A percentile compares a stretch with the other conserved stretches of the same genome.
These are phyloP conservation scores for Oriolus oriolus DNA, from an alignment of 2,113 vertebrate genomes.

Conservation along the genomic window DNA sequence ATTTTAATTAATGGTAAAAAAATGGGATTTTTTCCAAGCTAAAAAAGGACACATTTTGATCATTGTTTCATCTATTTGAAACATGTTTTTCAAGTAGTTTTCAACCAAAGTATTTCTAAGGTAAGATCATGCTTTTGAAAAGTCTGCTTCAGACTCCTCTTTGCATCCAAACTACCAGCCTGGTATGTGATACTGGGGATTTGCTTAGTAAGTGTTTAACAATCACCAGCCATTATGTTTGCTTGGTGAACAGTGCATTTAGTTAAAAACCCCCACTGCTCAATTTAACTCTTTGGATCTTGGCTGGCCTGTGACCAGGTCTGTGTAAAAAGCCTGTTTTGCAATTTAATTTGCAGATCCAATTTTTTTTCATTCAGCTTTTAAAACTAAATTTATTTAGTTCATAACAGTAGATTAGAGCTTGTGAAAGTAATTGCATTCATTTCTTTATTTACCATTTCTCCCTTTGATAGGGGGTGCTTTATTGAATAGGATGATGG, in stretches of 20 bases:
- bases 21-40: background rate
- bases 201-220: slow-evolving; percentile 3
- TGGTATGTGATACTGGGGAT: background rate
- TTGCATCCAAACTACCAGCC: background rate
- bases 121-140: background rate
- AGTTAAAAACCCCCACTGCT: background rate
- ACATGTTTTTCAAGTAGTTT: background rate
- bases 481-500: background rate
- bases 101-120: background rate
- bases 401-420: background rate
- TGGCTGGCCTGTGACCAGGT: background rate
- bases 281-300: background rate
- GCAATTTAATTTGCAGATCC: background rate
- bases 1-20: background rate
- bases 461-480: background rate
- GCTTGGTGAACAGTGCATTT: background rate
- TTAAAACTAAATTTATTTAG: background rate
- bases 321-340: background rate
- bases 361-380: background rate
- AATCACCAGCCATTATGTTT: background rate
- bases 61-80: background rate
- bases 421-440: background rate
- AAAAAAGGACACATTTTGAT: background rate
- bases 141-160: background rate
- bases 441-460: background rate